Percentiles rank a stretch among this genome's conserved stretches.
Evolutionary conservation across 2,113 vertebrate species (phyloP).

Genomic region (Cromileptes altivelis): DNA sequence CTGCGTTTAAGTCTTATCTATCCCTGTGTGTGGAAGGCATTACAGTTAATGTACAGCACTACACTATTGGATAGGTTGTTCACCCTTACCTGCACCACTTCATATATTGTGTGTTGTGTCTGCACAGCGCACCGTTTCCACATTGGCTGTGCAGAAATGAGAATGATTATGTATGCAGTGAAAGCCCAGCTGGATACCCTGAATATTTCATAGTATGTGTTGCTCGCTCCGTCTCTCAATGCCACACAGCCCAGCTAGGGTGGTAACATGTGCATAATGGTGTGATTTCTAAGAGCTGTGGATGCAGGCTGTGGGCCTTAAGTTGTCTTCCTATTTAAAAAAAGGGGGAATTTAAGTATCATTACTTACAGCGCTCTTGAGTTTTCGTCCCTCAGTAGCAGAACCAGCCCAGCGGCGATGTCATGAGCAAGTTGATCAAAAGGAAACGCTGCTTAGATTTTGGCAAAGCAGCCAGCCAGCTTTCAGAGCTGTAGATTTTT

Average conservation of each 20-base stretch:
- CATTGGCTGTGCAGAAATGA: conserved; percentile 79
- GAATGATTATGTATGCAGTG: conserved; percentile 86
- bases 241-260: conserved; percentile 73
- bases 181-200: conserved; percentile 84
- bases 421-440: conserved; percentile 33
- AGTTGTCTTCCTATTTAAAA: conserved; percentile 42
- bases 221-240: conserved; percentile 77
- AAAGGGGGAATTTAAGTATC: conserved; percentile 41
- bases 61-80: conserved; percentile 74
- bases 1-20: conserved; percentile 82
- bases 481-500: conserved; percentile 8
- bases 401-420: neutral
- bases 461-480: conserved; percentile 24
- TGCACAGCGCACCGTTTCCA: conserved; percentile 65
- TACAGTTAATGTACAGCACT: conserved; percentile 83
- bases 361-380: conserved; percentile 32
- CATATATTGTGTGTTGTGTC: conserved; percentile 70
- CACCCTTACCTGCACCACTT: conserved; percentile 80
- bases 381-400: conserved; percentile 38
- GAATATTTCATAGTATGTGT: conserved; percentile 86
- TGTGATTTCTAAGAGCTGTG: conserved; percentile 64
- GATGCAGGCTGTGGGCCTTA: conserved; percentile 58
- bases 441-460: conserved; percentile 31
- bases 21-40: conserved; percentile 82
- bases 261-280: conserved; percentile 74